These are phyloP conservation scores for Diabrotica virgifera DNA, from an alignment of 1,140 invertebrate species.

Conservation along the genomic window DNA sequence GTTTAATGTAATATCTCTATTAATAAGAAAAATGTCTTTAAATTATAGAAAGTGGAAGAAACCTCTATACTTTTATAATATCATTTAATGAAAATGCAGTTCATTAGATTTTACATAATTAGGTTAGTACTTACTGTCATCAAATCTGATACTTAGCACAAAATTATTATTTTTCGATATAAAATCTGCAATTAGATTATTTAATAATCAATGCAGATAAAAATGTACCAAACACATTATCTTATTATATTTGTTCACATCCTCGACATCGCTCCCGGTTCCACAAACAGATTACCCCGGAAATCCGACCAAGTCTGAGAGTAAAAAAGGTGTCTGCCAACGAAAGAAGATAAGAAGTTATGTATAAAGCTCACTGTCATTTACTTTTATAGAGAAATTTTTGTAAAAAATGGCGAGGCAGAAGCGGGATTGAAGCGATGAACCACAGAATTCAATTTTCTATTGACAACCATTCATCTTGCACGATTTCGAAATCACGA, in stretches of 20 bases:
- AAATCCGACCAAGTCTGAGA: constrained; percentile 27
- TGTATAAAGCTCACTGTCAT: constrained; percentile 37
- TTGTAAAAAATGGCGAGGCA: constrained; percentile 37
- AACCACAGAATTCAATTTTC: constrained; percentile 57
- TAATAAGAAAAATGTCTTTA: too few relatives aligned
- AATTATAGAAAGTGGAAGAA: too few relatives aligned
- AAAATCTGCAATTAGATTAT: background rate
- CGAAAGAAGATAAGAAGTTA: constrained; percentile 37
- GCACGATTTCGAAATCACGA: constrained; percentile 9
- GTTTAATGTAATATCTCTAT: too few relatives aligned
- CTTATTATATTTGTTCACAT: background rate
- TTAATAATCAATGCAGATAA: background rate
- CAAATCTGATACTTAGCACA: too few relatives aligned
- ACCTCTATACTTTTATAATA: too few relatives aligned
- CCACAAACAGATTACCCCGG: constrained; percentile 23
- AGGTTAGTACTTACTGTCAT: too few relatives aligned
- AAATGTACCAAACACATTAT: background rate
- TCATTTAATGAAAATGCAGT: too few relatives aligned
- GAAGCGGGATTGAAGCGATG: constrained; percentile 54
- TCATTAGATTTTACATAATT: too few relatives aligned
- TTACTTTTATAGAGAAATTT: constrained; percentile 42
- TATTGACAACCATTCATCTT: constrained; percentile 54
- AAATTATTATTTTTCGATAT: constrained; percentile 4
- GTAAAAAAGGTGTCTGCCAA: constrained; percentile 35
- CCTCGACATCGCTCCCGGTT: background rate